Conservation (phyloP, 2,888 invertebrate species). For the Lottia scabra region DNA sequence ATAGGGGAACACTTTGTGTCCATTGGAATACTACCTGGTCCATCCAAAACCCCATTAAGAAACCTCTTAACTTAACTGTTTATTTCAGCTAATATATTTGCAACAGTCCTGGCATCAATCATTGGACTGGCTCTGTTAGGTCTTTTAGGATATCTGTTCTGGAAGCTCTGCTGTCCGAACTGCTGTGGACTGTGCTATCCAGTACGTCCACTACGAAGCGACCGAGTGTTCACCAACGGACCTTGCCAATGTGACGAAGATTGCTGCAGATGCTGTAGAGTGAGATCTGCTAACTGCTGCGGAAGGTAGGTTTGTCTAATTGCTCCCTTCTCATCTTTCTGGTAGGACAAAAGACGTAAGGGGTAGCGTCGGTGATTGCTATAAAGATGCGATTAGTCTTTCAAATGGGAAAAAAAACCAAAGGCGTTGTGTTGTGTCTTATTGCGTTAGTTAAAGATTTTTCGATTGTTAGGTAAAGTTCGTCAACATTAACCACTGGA, state of each 20-base stretch:
- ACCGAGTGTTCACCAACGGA: background rate
- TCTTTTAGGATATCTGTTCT: conserved; percentile 8
- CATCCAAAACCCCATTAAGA: too few species aligned
- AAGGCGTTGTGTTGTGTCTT: too few species aligned
- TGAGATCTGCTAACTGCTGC: background rate
- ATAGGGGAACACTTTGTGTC: too few species aligned
- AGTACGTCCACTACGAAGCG: background rate
- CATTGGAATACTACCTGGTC: too few species aligned
- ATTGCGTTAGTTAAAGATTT: too few species aligned
- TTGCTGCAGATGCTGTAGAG: conserved; percentile 1
- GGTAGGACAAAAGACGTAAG: too few species aligned
- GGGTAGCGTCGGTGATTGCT: too few species aligned
- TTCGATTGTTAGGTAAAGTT: too few species aligned
- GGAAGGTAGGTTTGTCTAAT: background rate
- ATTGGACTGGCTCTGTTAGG: conserved; percentile 8
- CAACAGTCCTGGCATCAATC: background rate
- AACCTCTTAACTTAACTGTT: background rate
- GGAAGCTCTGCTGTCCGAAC: conserved; percentile 11
- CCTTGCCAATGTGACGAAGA: background rate
- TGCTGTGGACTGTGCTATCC: background rate
- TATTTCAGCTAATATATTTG: conserved; percentile 7
- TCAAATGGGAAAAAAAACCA: too few species aligned
- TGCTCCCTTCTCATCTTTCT: too few species aligned
- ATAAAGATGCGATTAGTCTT: too few species aligned
- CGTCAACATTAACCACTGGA: too few species aligned